Conservation (phyloP, 1,140 invertebrate genomes). For the Drosophila paulistorum region DNA sequence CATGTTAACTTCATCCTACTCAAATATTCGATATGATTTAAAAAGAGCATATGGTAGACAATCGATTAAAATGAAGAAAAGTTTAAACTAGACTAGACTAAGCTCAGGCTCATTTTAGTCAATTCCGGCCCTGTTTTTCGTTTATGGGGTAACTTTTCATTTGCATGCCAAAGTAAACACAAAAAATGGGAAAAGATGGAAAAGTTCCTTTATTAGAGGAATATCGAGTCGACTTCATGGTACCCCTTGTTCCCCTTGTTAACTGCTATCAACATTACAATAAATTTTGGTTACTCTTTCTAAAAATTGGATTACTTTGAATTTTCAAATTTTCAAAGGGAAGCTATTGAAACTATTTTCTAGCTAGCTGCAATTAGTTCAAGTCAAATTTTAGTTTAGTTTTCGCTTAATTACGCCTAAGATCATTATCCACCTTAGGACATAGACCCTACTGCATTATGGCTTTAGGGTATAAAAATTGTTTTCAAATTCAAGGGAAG, state of each 20-base stretch:
- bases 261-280: no score
- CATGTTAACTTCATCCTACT: no score
- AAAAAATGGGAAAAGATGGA: not conserved
- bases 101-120: conserved; percentile 29
- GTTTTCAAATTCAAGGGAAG: conserved; percentile 29
- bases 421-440: no score
- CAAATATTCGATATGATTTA: not conserved
- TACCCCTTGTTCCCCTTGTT: not conserved
- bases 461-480: conserved; percentile 17
- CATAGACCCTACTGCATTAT: not conserved
- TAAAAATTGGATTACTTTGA: no score
- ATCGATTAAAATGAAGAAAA: no score
- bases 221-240: not conserved
- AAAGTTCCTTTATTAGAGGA: not conserved
- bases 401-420: no score
- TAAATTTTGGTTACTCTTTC: no score
- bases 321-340: no score
- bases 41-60: not conserved
- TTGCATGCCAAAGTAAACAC: conserved; percentile 20
- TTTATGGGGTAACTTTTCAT: conserved; percentile 37
- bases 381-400: no score
- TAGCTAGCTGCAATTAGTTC: no score
- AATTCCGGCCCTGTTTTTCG: conserved; percentile 19
- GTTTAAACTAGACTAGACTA: not conserved
- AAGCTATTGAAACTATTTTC: no score